Evolutionary conservation across 2,797 vertebrate genomes (phyloP).

Genomic region (Enteromius paludinosus): DNA sequence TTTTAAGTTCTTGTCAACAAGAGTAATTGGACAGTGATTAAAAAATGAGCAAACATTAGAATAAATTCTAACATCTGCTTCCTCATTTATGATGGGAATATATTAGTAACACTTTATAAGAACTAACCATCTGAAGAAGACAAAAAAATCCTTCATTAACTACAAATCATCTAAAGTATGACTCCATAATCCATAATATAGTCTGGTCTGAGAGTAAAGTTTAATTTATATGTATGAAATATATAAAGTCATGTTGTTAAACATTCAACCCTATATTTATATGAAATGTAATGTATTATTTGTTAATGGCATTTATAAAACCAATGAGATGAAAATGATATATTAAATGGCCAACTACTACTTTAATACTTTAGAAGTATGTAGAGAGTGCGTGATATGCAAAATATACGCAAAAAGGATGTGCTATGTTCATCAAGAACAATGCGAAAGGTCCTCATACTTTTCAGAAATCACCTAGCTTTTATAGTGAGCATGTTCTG

Average conservation of each 20-base stretch:
- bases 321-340: too few species aligned
- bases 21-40: conserved; percentile 15
- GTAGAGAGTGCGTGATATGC: background rate
- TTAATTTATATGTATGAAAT: too few species aligned
- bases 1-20: conserved; percentile 26
- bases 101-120: background rate
- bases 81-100: background rate
- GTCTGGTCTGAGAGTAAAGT: background rate
- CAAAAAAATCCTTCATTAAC: too few species aligned
- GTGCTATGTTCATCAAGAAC: background rate
- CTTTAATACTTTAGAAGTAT: background rate
- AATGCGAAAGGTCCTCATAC: background rate
- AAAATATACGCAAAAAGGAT: background rate
- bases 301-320: background rate
- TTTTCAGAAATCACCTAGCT: background rate
- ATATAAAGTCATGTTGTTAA: background rate
- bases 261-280: background rate
- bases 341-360: background rate
- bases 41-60: background rate
- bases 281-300: background rate
- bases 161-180: background rate
- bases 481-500: background rate
- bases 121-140: too few species aligned
- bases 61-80: background rate
- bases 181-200: background rate